Base-by-base conservation (phyloP, 2,113 vertebrate genomes). In the Albula goreensis region DNA sequence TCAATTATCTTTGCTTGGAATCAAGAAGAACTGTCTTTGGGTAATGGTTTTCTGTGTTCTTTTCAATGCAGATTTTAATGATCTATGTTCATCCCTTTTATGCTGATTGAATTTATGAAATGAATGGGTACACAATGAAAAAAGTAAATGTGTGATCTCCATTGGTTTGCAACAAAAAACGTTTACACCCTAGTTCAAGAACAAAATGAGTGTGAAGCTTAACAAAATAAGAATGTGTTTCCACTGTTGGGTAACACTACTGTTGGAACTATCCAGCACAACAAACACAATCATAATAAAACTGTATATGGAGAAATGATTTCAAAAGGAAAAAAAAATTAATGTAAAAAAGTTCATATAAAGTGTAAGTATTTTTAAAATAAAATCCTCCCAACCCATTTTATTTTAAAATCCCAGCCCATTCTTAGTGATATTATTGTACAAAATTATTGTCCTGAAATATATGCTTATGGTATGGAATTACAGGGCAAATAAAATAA, bases 21-120 rank as follows among this genome's bases (percentile, higher is more conserved):
- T 95, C 93, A 93, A 94, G 93, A 93, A 86, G 81, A 86, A 91
- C 86, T 88, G 89, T 90, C 90, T 90, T 85, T 56, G 88, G 89
- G 78, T 85, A 85, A 82, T 77, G 86, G 66, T 84, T 66, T 50
- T 19, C 25, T 51, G 77, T 79, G 53, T 70, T 48, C 3, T 89
- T 87, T 90, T 86, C 87, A 49, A 74, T 84, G 83, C 88, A 82
- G 80, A 57, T 87, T 89, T 31, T 17, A 53, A 83, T 89, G 1
- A 53, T 80, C 12, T 81, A 78, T n/a, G 56, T 63, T 74, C 5
- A 74, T 78, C 49, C 49, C 6, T 52, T 78, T 84, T 0, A 12
- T 15, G 49, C 11, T 51, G 50, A 22, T 10, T 22, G 49, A 22
- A 81, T 52, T 52, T 11, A 52, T 52, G 48, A 49, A 57, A 5